These are phyloP conservation scores for Gallinago nigripennis DNA, from an alignment of 2,797 vertebrate species.

Conservation along the genomic window DNA sequence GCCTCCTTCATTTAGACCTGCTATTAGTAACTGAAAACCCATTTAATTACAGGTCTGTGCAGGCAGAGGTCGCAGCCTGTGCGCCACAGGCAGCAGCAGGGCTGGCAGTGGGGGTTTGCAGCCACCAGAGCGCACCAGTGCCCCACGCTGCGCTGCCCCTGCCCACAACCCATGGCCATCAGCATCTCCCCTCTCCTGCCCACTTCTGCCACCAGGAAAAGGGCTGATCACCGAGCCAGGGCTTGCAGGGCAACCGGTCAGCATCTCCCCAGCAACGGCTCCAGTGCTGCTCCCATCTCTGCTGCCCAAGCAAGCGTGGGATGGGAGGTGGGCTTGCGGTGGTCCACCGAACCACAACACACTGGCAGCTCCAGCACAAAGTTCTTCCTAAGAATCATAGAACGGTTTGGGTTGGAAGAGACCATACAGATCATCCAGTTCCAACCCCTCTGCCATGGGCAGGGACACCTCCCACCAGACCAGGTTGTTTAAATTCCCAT, in stretches of 20 bases:
- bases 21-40: not conserved
- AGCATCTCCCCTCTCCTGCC: not conserved
- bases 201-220: not conserved
- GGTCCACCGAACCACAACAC: not conserved
- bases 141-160: not conserved
- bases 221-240: accelerated
- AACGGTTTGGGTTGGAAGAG: not conserved
- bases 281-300: not conserved
- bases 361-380: not conserved
- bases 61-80: not conserved
- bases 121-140: slow-evolving; percentile 28
- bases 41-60: accelerated
- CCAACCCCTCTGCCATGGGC: not conserved
- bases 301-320: not conserved
- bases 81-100: accelerated
- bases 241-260: not conserved
- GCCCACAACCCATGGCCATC: not conserved
- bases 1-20: not conserved
- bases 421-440: not conserved
- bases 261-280: too few relatives aligned
- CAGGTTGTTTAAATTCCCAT: not conserved
- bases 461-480: not conserved
- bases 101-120: not conserved
- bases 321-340: accelerated
- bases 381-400: not conserved